Evolutionary conservation across 2,797 vertebrate genomes (phyloP).

Genomic region (Bradypus variegatus): DNA sequence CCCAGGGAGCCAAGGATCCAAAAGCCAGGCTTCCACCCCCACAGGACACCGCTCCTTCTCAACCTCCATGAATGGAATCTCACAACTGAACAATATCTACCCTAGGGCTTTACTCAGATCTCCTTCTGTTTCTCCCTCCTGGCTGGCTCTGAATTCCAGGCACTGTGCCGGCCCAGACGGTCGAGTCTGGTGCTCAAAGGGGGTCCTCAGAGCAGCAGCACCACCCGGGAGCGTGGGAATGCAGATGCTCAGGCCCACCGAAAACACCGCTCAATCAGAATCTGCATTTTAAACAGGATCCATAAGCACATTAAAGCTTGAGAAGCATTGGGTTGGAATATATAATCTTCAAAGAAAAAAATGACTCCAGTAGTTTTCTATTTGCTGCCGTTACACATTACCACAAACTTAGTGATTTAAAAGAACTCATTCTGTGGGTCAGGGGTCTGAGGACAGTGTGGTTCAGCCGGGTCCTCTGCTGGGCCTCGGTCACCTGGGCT

Average conservation of each 20-base stretch:
- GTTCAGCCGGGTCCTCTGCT: background rate
- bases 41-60: background rate
- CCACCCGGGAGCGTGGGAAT: background rate
- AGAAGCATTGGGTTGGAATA: background rate
- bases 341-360: background rate
- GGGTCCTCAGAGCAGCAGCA: background rate
- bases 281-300: background rate
- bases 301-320: background rate
- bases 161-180: fast-evolving
- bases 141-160: background rate
- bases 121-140: background rate
- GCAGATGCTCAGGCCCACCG: background rate
- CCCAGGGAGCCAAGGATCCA: background rate
- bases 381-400: background rate
- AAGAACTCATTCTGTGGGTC: background rate
- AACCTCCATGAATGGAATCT: background rate
- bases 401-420: background rate
- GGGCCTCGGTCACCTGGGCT: background rate
- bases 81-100: fast-evolving
- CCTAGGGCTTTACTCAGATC: background rate
- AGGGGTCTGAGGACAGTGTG: background rate
- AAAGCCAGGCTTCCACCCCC: background rate
- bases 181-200: background rate
- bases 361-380: background rate
- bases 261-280: background rate